Base-by-base conservation (phyloP, 2,797 vertebrate genomes). In the Enteromius mattozi region DNA sequence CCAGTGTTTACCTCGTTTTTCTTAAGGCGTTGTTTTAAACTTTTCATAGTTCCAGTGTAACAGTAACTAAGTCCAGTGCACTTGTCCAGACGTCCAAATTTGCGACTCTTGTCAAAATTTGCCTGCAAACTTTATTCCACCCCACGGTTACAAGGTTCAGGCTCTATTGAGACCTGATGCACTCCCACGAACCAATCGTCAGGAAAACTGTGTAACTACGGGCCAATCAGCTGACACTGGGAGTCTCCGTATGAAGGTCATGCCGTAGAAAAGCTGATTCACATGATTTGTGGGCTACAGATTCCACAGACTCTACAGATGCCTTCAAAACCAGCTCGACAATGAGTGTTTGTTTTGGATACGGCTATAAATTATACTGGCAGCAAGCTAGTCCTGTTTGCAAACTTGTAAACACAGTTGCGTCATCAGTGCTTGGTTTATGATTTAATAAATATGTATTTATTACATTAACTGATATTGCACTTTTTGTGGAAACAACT, bases 11-110 rank as follows among this genome's bases (percentile, higher is more conserved):
- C 68, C 47, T 90, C 89, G 13, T 86, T 83, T 85, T 85, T 90
- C 87, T 86, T 88, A 71, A 90, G 85, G 19, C 85, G 85, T 37
- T 88, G 87, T 78, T 90, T 90, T 0, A 90, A 84, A 82, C 89
- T 90, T 77, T 90, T 90, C 89, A 90, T 90, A 24, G 82, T 51
- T 66, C 77, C 54, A 45, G 71, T 45, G 4, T n/a, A 19, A 30
- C 14, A n/a, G 70, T 63, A n/a, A 74, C 12, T n/a, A 17, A 42
- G n/a, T 2, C 24, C 49, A 27, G 59, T 42, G 30, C 42, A 17
- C 78, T 72, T 75, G 76, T 66, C 70, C 81, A 68, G 77, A 35
- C 16, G 12, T 33, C 63, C 75, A 33, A 66, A 59, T 42, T 6
- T 24, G 61, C 21, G 86, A 70, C 35, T 87, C 71, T 78, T 84